Base-by-base conservation (phyloP, 2,888 invertebrate genomes). In the Drosophila robusta region DNA sequence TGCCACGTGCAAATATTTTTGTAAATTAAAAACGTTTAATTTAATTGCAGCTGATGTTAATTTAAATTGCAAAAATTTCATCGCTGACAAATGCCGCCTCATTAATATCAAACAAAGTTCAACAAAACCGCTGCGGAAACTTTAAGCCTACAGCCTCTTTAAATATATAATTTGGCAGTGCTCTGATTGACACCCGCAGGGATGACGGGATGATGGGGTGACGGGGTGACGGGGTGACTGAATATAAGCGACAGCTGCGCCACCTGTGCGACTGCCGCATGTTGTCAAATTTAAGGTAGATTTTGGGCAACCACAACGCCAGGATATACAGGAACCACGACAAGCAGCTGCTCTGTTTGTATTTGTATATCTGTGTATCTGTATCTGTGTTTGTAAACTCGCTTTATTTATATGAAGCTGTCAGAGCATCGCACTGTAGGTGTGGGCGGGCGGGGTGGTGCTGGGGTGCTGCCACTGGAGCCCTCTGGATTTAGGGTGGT, bases 221-320 rank as follows among this genome's bases (percentile, higher is more conserved):
- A 1, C 2, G 14, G 14, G 22, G 14, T 42, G 14, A 12, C 3
- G 34, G 39, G 5, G 5, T 11, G 41, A n/a, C 42, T 14, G 70
- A 63, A 67, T 60, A 66, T 65, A 70, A 68, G 68, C 46, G 75
- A 64, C 78, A 80, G 75, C 75, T 70, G 82, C 54, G 83, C 47
- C 86, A 85, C 83, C 78, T 86, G 80, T 62, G 66, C 42, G 44
- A 67, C 68, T 41, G 63, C 65, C 68, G 71, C 71, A 78, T 78
- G 80, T 80, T 87, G 85, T 78, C 87, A 85, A 87, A 85, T 87
- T 84, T 87, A 81, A 81, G 84, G 81, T 78, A 64, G 79, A 81
- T 80, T 82, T 85, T 72, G 73, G 85, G 71, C 71, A 82, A 70
- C 85, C 87, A 60, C 85, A 75, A 32, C 34, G n/a, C 32, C 70